Evolutionary conservation across 2,888 invertebrate species (phyloP).

Genomic region (Mythimna albipuncta): DNA sequence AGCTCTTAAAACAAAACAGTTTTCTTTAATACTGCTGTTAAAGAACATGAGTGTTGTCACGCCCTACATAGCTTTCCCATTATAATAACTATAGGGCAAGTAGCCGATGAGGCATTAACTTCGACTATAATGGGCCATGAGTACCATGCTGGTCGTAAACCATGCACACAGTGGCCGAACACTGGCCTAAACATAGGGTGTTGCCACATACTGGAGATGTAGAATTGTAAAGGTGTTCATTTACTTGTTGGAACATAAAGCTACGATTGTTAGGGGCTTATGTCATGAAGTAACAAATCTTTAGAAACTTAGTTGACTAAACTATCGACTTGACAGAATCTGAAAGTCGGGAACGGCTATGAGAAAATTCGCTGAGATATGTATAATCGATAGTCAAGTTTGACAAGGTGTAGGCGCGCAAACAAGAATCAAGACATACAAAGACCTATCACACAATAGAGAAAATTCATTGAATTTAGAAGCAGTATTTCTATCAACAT

Average conservation of each 20-base stretch:
- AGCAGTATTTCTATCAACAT: conserved; percentile 44
- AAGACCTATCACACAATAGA: conserved; percentile 34
- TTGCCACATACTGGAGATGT: conserved; percentile 19
- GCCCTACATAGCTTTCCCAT: conserved; percentile 55
- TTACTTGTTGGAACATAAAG: conserved; percentile 6
- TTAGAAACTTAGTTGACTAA: not conserved
- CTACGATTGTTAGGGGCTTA: not conserved
- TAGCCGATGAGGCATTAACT: conserved; percentile 52
- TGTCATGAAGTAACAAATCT: not conserved
- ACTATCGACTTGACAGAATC: not conserved
- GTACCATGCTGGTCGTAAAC: conserved; percentile 36
- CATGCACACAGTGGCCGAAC: conserved; percentile 36
- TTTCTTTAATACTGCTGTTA: conserved; percentile 49
- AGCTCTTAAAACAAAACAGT: conserved; percentile 45
- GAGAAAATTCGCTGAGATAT: conserved; percentile 29
- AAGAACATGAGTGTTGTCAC: conserved; percentile 47
- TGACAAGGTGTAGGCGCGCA: conserved; percentile 19
- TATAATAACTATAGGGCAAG: conserved; percentile 53
- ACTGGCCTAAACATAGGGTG: conserved; percentile 38
- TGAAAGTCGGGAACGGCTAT: not conserved
- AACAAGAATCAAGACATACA: conserved; percentile 16
- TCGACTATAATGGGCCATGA: conserved; percentile 46
- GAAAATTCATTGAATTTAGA: conserved; percentile 41
- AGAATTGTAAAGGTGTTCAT: conserved; percentile 15
- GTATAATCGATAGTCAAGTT: conserved; percentile 16